Evolutionary conservation across 2,888 invertebrate species (phyloP).

Genomic region (Beris chalybata): DNA sequence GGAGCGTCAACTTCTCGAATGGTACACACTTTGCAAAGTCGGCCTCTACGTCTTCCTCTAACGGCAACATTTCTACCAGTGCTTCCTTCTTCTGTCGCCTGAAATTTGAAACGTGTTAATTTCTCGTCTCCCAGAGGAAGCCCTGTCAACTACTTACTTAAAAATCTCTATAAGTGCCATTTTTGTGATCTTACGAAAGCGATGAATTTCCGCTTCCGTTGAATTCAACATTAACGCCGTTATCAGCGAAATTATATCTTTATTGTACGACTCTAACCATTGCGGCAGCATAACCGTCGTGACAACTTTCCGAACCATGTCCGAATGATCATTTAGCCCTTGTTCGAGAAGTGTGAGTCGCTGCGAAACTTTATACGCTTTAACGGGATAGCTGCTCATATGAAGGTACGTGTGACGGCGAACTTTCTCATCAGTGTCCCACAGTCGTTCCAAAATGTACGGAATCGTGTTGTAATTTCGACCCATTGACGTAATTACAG

Average conservation of each 20-base stretch:
- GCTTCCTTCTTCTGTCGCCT: constrained; percentile 53
- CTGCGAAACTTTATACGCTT: constrained; percentile 64
- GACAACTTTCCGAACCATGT: constrained; percentile 58
- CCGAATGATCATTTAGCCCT: constrained; percentile 66
- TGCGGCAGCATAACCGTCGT: constrained; percentile 64
- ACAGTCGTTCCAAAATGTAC: constrained; percentile 69
- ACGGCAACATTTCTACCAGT: constrained; percentile 55
- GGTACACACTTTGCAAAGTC: constrained; percentile 59
- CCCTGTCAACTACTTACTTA: constrained; percentile 53
- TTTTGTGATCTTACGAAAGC: constrained; percentile 61
- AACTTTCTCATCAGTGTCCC: constrained; percentile 78
- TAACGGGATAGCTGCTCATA: constrained; percentile 56
- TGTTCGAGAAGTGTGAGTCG: constrained; percentile 64
- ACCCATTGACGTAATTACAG: constrained; percentile 73
- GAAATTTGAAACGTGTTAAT: constrained; percentile 34
- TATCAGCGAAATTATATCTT: constrained; percentile 71
- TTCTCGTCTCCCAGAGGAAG: neutral
- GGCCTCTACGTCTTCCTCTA: constrained; percentile 48
- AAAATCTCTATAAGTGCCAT: constrained; percentile 61
- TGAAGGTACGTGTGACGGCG: constrained; percentile 60
- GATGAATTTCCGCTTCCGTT: constrained; percentile 64
- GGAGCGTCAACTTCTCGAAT: constrained; percentile 58
- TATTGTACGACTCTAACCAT: constrained; percentile 75
- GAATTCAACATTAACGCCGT: constrained; percentile 75
- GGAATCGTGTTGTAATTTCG: constrained; percentile 71